phyloP scores from a whole-genome alignment of 2,888 invertebrate genomes.

The Brassicogethes aeneus region DNA sequence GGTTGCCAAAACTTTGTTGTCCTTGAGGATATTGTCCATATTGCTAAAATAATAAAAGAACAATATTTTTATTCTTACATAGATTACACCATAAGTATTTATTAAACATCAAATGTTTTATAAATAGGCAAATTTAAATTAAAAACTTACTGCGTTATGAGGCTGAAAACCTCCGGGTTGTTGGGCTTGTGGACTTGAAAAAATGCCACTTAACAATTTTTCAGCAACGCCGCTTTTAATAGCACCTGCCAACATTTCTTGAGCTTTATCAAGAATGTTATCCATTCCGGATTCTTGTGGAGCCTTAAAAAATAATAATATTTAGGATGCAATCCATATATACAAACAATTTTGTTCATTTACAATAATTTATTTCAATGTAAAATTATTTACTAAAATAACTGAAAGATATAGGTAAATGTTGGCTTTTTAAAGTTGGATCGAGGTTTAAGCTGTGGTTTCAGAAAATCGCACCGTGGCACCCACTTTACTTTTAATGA shows the following conservation, averaged over 20 bases:
- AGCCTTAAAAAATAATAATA: no score
- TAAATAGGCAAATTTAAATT: no score
- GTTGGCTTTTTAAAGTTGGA: no score
- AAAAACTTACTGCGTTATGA: slow-evolving; percentile 28
- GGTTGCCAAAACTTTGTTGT: slow-evolving; percentile 18
- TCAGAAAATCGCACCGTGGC: no score
- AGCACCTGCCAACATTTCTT: slow-evolving; percentile 38
- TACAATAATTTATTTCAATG: no score
- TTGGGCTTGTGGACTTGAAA: slow-evolving; percentile 15
- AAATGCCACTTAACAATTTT: slow-evolving; percentile 30
- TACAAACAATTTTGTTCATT: no score
- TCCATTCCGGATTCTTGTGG: slow-evolving; percentile 30
- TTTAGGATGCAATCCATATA: no score
- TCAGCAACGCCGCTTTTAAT: slow-evolving; percentile 38
- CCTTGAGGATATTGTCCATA: slow-evolving; percentile 28
- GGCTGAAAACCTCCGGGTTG: slow-evolving; percentile 26
- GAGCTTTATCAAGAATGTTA: slow-evolving; percentile 37
- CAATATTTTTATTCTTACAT: slow-evolving; percentile 1
- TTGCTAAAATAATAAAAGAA: slow-evolving; percentile 19
- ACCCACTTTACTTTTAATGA: no score
- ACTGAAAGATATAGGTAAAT: no score
- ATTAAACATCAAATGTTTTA: no score
- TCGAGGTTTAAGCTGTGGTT: no score
- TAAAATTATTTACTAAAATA: no score
- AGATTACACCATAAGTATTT: not conserved